Evolutionary conservation across 1,140 invertebrate genomes (phyloP).

Genomic region (Planococcus citri): DNA sequence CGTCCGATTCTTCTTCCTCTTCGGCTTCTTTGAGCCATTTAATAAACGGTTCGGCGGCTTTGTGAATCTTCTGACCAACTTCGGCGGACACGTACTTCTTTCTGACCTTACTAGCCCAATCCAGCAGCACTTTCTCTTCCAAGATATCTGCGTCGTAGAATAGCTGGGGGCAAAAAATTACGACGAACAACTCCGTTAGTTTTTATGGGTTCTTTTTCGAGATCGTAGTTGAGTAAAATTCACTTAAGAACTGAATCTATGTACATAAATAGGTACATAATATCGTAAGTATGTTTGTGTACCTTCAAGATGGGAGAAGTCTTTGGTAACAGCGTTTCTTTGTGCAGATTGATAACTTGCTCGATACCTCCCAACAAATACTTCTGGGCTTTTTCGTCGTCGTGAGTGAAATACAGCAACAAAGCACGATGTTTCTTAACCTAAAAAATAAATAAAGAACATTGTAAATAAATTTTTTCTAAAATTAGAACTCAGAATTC

Average conservation of each 20-base stretch:
- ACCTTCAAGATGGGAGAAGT: constrained; percentile 82
- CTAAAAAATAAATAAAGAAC: constrained; percentile 26
- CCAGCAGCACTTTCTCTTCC: constrained; percentile 84
- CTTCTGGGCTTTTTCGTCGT: constrained; percentile 83
- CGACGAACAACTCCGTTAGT: too few species aligned
- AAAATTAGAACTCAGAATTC: too few species aligned
- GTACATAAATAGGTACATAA: too few species aligned
- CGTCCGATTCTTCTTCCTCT: constrained; percentile 68
- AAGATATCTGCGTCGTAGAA: constrained; percentile 93
- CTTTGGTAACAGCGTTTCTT: constrained; percentile 67
- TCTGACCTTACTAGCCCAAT: constrained; percentile 85
- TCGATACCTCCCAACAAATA: constrained; percentile 92
- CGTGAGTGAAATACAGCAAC: constrained; percentile 73
- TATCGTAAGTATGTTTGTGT: too few species aligned
- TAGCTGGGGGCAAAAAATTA: constrained; percentile 42
- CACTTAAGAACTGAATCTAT: too few species aligned
- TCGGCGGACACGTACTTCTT: constrained; percentile 91
- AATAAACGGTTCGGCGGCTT: constrained; percentile 82
- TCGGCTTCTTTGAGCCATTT: constrained; percentile 96
- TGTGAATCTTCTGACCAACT: constrained; percentile 80
- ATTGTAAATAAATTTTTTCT: too few species aligned
- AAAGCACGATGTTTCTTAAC: constrained; percentile 50
- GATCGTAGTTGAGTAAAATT: too few species aligned
- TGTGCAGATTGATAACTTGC: constrained; percentile 75
- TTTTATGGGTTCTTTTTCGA: too few species aligned